These are phyloP conservation scores for Mobula hypostoma DNA, from an alignment of 2,113 vertebrate genomes.

Conservation along the genomic window DNA sequence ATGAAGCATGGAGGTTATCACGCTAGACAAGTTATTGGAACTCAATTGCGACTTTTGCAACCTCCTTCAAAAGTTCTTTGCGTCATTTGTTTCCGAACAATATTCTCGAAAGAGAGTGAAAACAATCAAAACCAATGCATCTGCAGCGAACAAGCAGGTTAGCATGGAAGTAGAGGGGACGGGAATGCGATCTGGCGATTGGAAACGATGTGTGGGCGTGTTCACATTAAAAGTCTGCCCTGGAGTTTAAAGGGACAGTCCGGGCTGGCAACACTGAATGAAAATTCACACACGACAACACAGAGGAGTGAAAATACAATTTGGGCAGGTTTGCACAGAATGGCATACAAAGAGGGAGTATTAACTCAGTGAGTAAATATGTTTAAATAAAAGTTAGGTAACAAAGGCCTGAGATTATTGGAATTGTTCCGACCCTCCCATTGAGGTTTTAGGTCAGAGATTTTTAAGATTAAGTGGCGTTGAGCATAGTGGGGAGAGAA, in stretches of 20 bases:
- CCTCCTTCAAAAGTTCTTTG: neutral
- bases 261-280: neutral
- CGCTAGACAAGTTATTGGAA: neutral
- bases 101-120: neutral
- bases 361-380: neutral
- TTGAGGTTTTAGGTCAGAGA: neutral
- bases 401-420: neutral
- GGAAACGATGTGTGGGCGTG: neutral
- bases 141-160: neutral
- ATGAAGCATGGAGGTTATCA: neutral
- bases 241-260: neutral
- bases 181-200: neutral
- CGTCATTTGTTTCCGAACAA: neutral
- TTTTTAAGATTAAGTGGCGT: neutral
- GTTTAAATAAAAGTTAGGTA: neutral
- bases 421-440: neutral
- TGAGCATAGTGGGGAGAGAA: neutral
- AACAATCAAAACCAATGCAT: neutral
- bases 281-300: neutral
- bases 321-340: neutral
- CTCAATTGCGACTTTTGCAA: neutral
- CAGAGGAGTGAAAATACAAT: neutral
- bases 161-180: neutral
- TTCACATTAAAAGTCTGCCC: neutral
- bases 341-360: neutral